These are phyloP conservation scores for Xylophagus ater DNA, from an alignment of 2,888 invertebrate species.

Conservation along the genomic window DNA sequence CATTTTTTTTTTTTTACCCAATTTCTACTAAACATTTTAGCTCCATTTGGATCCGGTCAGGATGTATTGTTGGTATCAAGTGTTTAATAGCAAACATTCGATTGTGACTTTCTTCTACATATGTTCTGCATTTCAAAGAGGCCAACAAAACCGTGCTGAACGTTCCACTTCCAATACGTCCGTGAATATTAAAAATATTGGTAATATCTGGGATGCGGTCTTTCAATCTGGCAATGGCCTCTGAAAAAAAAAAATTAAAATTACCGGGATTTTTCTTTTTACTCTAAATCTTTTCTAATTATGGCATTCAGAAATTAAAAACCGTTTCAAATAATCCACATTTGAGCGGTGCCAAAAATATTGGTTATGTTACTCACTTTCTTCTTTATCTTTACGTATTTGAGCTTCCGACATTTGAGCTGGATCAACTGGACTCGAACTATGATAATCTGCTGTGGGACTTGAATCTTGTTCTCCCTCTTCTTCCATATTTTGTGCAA, in stretches of 20 bases:
- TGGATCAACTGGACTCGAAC: background rate
- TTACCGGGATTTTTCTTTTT: background rate
- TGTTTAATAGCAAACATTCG: conserved; percentile 74
- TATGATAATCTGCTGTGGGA: background rate
- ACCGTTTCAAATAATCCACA: background rate
- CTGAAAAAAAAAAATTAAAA: conserved; percentile 16
- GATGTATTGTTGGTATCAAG: conserved; percentile 77
- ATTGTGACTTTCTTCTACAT: conserved; percentile 37
- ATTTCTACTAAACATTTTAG: conserved; percentile 65
- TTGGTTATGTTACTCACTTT: too few species aligned
- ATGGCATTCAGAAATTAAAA: background rate
- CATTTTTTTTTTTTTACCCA: conserved; percentile 44
- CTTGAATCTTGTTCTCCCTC: background rate
- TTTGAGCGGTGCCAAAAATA: too few species aligned
- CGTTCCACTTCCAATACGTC: conserved; percentile 71
- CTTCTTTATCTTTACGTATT: background rate
- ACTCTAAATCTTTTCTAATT: background rate
- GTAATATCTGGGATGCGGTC: conserved; percentile 48
- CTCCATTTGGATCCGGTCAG: conserved; percentile 69
- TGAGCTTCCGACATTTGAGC: background rate
- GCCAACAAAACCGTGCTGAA: conserved; percentile 81
- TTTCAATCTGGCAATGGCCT: conserved; percentile 33
- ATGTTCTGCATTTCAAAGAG: conserved; percentile 42
- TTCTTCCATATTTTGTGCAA: background rate
- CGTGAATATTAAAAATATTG: conserved; percentile 53